phyloP scores from a whole-genome alignment of 2,888 invertebrate species.

The Tupiocoris notatus region DNA sequence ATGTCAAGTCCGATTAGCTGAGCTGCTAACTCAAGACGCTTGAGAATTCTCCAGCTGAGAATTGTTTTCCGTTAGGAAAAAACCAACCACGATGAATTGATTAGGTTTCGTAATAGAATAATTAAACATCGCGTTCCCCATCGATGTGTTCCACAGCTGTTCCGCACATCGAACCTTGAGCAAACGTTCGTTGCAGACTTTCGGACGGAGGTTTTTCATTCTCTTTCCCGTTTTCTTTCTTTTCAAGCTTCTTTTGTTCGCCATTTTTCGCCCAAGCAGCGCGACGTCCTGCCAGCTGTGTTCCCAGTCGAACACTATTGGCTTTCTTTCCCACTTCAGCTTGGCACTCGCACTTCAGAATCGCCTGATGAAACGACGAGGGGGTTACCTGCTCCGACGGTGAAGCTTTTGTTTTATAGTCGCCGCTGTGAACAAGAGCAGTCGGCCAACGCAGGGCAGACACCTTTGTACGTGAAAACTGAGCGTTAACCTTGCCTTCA shows the following conservation, averaged over 20 bases:
- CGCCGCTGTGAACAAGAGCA: neutral
- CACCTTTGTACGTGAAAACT: neutral
- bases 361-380: neutral
- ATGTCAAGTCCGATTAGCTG: neutral
- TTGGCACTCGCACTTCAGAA: neutral
- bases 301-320: neutral
- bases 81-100: no score
- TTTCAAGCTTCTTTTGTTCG: neutral
- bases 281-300: neutral
- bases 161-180: no score
- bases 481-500: neutral
- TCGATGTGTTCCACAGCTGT: no score
- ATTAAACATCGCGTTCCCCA: no score
- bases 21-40: no score
- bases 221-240: neutral
- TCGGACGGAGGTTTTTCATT: neutral
- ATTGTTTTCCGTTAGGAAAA: no score
- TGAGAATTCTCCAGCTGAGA: no score
- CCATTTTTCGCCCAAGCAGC: neutral
- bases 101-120: no score
- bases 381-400: neutral
- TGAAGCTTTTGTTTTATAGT: slow-evolving; percentile 13
- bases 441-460: neutral
- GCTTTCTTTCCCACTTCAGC: neutral
- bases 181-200: neutral